These are phyloP conservation scores for Gadus chalcogrammus DNA, from an alignment of 2,113 vertebrate species.

Conservation along the genomic window DNA sequence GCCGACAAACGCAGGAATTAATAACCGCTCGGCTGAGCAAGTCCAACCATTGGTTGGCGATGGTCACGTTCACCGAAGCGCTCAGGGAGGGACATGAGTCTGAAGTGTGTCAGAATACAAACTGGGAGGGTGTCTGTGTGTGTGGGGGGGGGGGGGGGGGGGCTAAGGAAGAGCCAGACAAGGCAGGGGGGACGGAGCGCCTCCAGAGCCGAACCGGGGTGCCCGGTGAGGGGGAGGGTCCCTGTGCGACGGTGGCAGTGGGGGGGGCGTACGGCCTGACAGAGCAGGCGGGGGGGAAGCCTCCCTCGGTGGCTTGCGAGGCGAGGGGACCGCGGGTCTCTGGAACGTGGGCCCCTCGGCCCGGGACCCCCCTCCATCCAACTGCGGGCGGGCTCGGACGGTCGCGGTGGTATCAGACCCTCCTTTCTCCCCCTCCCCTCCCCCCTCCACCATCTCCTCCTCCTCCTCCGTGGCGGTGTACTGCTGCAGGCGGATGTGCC, in stretches of 20 bases:
- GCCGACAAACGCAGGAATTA: too few species aligned
- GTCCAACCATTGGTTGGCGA: too few species aligned
- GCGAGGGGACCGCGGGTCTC: slow-evolving; percentile 64
- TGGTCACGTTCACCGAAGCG: too few species aligned
- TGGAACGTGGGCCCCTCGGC: slow-evolving; percentile 62
- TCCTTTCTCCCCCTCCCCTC: slow-evolving; percentile 55
- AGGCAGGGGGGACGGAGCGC: neutral
- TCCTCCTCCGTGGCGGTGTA: slow-evolving; percentile 78
- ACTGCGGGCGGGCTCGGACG: slow-evolving; percentile 67
- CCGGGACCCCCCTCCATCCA: slow-evolving; percentile 56
- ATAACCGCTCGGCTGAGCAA: too few species aligned
- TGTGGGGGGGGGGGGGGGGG: neutral
- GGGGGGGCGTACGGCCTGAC: slow-evolving; percentile 37
- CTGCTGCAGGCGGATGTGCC: slow-evolving; percentile 94
- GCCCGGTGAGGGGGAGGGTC: too few species aligned
- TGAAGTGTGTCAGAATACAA: too few species aligned
- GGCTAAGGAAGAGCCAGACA: neutral
- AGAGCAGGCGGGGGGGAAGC: slow-evolving; percentile 51
- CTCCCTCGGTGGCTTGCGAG: slow-evolving; percentile 52
- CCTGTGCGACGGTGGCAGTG: slow-evolving; percentile 7
- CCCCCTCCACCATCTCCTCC: slow-evolving; percentile 48
- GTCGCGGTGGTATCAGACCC: slow-evolving; percentile 48
- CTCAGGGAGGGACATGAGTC: too few species aligned
- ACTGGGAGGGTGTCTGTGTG: too few species aligned
- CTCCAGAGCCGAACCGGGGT: too few species aligned